Evolutionary conservation across 2,113 vertebrate genomes (phyloP).

Genomic region (Prionailurus viverrinus): DNA sequence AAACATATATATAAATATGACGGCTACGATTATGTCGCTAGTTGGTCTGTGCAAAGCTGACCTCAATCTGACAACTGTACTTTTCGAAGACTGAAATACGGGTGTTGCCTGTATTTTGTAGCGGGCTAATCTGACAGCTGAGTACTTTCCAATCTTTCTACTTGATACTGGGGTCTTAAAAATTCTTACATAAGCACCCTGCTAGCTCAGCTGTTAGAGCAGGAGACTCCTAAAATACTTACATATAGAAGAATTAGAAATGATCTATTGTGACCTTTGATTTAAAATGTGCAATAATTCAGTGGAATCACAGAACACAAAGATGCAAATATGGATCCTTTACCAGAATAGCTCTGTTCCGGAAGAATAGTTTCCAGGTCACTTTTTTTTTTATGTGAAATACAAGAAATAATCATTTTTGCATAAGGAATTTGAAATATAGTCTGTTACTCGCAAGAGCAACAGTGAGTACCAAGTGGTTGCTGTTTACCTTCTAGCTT

Average conservation of each 20-base stretch:
- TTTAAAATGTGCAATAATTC: neutral
- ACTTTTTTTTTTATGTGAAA: neutral
- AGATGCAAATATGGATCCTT: neutral
- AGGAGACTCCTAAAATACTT: neutral
- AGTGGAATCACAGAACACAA: neutral
- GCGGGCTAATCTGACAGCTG: neutral
- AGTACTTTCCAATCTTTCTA: neutral
- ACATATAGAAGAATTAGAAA: neutral
- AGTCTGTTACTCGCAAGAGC: neutral
- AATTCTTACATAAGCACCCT: neutral
- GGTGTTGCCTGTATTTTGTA: neutral
- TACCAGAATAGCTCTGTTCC: neutral
- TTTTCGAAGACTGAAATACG: conserved; percentile 16
- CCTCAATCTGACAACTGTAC: neutral
- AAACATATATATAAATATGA: no score
- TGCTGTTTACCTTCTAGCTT: neutral
- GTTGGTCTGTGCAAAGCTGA: neutral
- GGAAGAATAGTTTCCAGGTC: neutral
- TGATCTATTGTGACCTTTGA: neutral
- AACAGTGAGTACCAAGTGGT: neutral
- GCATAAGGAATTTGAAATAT: neutral
- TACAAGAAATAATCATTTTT: neutral
- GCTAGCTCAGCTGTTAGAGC: neutral
- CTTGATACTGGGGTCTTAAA: neutral
- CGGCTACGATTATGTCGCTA: neutral